These are phyloP conservation scores for Labeo catla DNA, from an alignment of 2,113 vertebrate genomes.

Conservation along the genomic window DNA sequence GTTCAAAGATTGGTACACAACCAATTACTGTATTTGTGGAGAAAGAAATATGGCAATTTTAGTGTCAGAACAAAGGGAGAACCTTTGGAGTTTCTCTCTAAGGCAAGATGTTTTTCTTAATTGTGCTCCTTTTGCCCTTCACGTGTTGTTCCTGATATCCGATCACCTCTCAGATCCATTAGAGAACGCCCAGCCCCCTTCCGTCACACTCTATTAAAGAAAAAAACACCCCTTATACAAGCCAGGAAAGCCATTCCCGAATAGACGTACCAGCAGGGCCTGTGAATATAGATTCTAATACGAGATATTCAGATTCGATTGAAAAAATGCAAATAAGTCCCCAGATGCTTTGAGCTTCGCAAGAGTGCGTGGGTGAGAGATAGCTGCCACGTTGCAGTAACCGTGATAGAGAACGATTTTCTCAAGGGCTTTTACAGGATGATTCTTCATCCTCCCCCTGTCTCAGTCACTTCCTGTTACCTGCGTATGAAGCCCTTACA, in stretches of 20 bases:
- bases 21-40: background rate
- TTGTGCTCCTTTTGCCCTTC: conserved; percentile 50
- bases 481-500: conserved; percentile 29
- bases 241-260: conserved; percentile 41
- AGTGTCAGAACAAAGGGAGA: background rate
- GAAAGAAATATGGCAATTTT: background rate
- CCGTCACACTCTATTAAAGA: conserved; percentile 17
- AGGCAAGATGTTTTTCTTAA: conserved; percentile 34
- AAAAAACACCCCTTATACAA: conserved; percentile 26
- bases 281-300: conserved; percentile 73
- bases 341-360: conserved; percentile 59
- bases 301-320: conserved; percentile 67
- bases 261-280: conserved; percentile 59
- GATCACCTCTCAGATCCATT: conserved; percentile 48
- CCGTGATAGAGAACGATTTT: conserved; percentile 2
- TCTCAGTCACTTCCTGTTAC: conserved; percentile 42
- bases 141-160: conserved; percentile 43
- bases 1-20: conserved; percentile 22
- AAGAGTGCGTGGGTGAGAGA: conserved; percentile 54
- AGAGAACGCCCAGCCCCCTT: conserved; percentile 9
- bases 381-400: background rate
- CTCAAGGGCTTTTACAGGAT: conserved; percentile 18
- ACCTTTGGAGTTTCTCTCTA: background rate
- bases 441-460: conserved; percentile 26
- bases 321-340: conserved; percentile 62